Evolutionary conservation across 2,797 vertebrate genomes (phyloP).

Genomic region (Rhinatrema bivittatum): DNA sequence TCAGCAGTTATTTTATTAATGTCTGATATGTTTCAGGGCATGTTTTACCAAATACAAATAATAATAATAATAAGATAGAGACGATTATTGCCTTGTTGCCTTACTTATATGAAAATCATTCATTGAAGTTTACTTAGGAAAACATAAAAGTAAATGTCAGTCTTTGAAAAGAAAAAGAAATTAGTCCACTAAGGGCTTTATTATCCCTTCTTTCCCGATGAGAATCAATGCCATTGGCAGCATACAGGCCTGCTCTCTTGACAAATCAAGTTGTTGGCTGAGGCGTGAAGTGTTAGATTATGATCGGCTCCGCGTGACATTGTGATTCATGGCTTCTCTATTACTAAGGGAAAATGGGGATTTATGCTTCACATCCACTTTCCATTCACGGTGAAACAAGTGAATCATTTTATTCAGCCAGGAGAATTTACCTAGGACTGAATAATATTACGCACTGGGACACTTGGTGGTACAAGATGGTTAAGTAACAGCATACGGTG

Average conservation of each 20-base stretch:
- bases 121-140: slow-evolving; percentile 22
- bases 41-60: too few relatives aligned
- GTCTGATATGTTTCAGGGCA: too few relatives aligned
- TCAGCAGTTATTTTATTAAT: too few relatives aligned
- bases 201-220: slow-evolving; percentile 47
- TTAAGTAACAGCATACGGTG: slow-evolving; percentile 31
- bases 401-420: slow-evolving; percentile 47
- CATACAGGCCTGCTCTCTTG: slow-evolving; percentile 46
- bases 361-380: slow-evolving; percentile 57
- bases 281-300: slow-evolving; percentile 65
- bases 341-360: slow-evolving; percentile 46
- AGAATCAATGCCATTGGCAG: slow-evolving; percentile 52
- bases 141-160: slow-evolving; percentile 18
- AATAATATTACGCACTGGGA: slow-evolving; percentile 38
- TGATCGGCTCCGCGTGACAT: slow-evolving; percentile 51
- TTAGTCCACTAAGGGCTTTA: slow-evolving; percentile 47
- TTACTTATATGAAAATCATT: slow-evolving; percentile 16
- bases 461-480: slow-evolving; percentile 27
- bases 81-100: too few relatives aligned
- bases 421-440: slow-evolving; percentile 38
- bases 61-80: too few relatives aligned
- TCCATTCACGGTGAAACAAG: slow-evolving; percentile 54
- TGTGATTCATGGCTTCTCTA: slow-evolving; percentile 56
- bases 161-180: slow-evolving; percentile 44
- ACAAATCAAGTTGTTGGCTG: slow-evolving; percentile 69